Evolutionary conservation across 2,113 vertebrate species (phyloP), one percentile per base, ranked within the genome.

Genomic region (Scalopus aquaticus): DNA sequence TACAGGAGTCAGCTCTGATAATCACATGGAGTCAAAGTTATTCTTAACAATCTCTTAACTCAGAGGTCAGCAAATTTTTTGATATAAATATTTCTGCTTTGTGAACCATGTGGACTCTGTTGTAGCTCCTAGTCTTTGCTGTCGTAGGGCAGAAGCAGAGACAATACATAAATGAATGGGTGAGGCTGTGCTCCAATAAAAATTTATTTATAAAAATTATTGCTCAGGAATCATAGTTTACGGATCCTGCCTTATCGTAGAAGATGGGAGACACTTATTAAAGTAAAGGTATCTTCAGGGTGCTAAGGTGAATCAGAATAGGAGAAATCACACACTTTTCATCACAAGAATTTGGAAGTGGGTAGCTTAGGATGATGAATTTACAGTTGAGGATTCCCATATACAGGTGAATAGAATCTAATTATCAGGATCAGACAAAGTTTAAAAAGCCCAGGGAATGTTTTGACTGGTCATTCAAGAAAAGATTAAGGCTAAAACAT

Each of bases 401-500:
- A 60, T 62, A 37, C n/a, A 77, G 20, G 54, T 58, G 67, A 77
- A 16, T n/a, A 28, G 58, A 73, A 51, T 35, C 54, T 35, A 22
- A 30, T 54, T 39, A 16, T 83, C 49, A 37, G 17, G 64, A 86
- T 86, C 86, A 88, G 46, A 77, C 78, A 65, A 73, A 88, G 30
- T 62, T 32, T 46, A 79, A 78, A 70, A 92, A 78, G 42, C 42
- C 67, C 39, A 64, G 17, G n/a, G n/a, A 73, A 70, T 24, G 3
- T 73, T 76, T 73, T 60, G 35, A 37, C 4, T 49, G 16, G 13
- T 85, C 20, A 6, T 94, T 84, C 54, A 94, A 88, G 84, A 95
- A 81, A 82, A 85, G 26, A 87, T 77, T 87, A 81, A 93, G 11
- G 46, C 83, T 77, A 54, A 95, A 83, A 81, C 62, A 64, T 74